These are phyloP conservation scores for Hemicrepidius hirtus DNA, from an alignment of 2,888 invertebrate species.

Conservation along the genomic window DNA sequence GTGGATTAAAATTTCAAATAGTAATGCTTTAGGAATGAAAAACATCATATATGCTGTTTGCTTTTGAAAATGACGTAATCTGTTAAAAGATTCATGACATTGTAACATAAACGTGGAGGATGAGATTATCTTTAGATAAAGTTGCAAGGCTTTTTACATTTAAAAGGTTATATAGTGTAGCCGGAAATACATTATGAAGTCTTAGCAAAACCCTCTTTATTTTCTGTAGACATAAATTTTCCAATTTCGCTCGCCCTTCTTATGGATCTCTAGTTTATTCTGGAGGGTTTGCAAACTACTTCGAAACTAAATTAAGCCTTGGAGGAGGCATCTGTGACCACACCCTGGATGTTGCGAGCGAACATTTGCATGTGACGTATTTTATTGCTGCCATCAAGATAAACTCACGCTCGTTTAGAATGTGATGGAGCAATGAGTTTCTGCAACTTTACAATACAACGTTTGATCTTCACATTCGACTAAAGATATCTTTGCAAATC, in stretches of 20 bases:
- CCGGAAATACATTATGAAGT: constrained; percentile 62
- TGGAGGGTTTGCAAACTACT: constrained; percentile 70
- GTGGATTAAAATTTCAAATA: too few species aligned
- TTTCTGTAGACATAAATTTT: constrained; percentile 70
- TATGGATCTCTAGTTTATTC: constrained; percentile 67
- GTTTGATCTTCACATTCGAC: constrained; percentile 51
- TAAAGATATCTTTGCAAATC: constrained; percentile 48
- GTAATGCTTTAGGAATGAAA: background rate
- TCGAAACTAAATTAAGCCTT: constrained; percentile 72
- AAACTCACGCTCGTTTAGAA: constrained; percentile 64
- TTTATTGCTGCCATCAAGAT: constrained; percentile 71
- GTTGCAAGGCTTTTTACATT: constrained; percentile 44
- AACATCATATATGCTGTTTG: constrained; percentile 5
- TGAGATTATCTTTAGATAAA: constrained; percentile 44
- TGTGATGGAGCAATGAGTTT: constrained; percentile 62
- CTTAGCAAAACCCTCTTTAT: constrained; percentile 67
- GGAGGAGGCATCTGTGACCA: constrained; percentile 73
- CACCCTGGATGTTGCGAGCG: constrained; percentile 70
- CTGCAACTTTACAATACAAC: constrained; percentile 61
- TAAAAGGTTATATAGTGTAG: constrained; percentile 58
- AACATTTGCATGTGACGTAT: constrained; percentile 74
- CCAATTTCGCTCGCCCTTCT: constrained; percentile 70
- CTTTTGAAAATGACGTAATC: constrained; percentile 33
- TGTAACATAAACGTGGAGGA: constrained; percentile 30
- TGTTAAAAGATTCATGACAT: constrained; percentile 30